Evolutionary conservation across 2,888 invertebrate species (phyloP).

Genomic region (Arrhopalites spinosus): DNA sequence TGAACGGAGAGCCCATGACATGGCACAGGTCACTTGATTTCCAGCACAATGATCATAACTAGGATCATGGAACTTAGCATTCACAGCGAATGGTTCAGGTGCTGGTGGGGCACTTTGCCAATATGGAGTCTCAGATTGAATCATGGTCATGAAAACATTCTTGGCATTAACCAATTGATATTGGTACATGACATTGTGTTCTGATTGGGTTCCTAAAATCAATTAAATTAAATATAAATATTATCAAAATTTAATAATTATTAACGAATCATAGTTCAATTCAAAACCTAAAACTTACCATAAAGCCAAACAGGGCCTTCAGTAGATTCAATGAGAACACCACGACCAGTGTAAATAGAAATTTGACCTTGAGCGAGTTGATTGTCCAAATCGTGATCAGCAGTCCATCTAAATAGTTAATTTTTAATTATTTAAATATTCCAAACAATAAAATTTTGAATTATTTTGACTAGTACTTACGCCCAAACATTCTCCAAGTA

Average conservation of each 20-base stretch:
- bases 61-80: constrained; percentile 43
- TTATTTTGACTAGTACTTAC: no score
- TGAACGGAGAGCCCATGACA: constrained; percentile 45
- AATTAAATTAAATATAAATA: neutral
- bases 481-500: constrained; percentile 52
- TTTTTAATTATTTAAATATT: no score
- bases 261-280: neutral
- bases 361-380: constrained; percentile 48
- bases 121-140: constrained; percentile 51
- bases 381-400: constrained; percentile 50
- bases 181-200: constrained; percentile 52
- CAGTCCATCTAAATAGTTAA: constrained; percentile 41
- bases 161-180: constrained; percentile 47
- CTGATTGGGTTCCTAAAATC: constrained; percentile 47
- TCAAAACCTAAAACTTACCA: no score
- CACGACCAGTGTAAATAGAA: constrained; percentile 49
- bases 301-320: constrained; percentile 50
- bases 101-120: constrained; percentile 52
- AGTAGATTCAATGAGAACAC: constrained; percentile 47
- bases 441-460: no score
- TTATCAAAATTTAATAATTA: neutral
- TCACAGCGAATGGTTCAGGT: constrained; percentile 46
- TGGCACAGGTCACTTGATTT: constrained; percentile 35
- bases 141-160: constrained; percentile 54
- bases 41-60: constrained; percentile 44